A percentile compares a stretch with the other conserved stretches of the same genome.
Evolutionary conservation across 2,888 invertebrate genomes (phyloP).

Genomic region (Schizaphis graminum): DNA sequence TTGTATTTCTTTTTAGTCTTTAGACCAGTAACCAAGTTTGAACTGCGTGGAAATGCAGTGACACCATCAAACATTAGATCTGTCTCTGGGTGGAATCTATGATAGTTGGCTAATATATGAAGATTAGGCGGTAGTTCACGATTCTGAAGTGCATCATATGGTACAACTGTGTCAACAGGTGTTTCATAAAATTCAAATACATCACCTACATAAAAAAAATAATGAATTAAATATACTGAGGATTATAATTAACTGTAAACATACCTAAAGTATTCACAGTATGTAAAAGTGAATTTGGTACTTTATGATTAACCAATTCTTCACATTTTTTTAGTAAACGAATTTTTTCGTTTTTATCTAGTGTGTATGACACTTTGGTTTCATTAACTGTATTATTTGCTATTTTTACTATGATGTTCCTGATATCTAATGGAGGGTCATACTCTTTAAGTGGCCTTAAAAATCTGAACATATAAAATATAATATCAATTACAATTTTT

Average conservation of each 20-base stretch:
- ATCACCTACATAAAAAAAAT: constrained; percentile 74
- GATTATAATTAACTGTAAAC: neutral
- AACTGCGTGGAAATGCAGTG: constrained; percentile 87
- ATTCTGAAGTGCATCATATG: constrained; percentile 79
- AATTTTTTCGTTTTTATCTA: constrained; percentile 75
- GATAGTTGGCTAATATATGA: constrained; percentile 84
- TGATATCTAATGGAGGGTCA: constrained; percentile 78
- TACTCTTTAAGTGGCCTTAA: constrained; percentile 83
- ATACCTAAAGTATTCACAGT: constrained; percentile 80
- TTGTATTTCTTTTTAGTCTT: constrained; percentile 86
- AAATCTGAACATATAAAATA: constrained; percentile 72
- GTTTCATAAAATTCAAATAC: constrained; percentile 81
- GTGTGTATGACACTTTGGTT: constrained; percentile 71
- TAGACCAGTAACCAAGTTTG: constrained; percentile 86
- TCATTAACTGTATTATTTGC: constrained; percentile 74
- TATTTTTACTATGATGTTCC: constrained; percentile 76
- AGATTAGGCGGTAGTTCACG: constrained; percentile 89
- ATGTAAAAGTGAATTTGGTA: constrained; percentile 88
- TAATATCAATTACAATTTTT: neutral
- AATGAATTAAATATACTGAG: constrained; percentile 67
- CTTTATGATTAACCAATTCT: constrained; percentile 80
- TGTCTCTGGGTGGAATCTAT: constrained; percentile 85
- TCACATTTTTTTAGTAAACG: constrained; percentile 80
- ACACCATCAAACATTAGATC: constrained; percentile 79
- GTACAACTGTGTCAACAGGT: constrained; percentile 79